Percentiles rank a stretch among this genome's conserved stretches.
phyloP scores from a whole-genome alignment of 92 coral and sea anemone genomes.

The Scolanthus callimorphus region DNA sequence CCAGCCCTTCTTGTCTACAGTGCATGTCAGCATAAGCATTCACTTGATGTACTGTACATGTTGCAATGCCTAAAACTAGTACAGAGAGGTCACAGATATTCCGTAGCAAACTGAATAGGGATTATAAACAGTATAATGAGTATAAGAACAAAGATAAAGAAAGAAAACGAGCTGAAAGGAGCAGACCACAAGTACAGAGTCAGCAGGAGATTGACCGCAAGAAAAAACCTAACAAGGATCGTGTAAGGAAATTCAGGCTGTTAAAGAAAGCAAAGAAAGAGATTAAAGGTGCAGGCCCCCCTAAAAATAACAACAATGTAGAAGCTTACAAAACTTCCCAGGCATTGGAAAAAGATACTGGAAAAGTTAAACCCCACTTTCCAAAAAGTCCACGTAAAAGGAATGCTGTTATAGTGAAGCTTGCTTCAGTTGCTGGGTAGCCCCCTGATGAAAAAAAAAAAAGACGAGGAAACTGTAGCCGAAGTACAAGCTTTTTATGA shows the following conservation, averaged over 20 bases:
- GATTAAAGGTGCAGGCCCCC: neutral
- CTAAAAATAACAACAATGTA: no score
- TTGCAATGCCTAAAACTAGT: no score
- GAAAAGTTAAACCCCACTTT: neutral
- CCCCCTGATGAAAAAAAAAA: neutral
- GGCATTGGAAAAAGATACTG: neutral
- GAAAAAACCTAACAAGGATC: neutral
- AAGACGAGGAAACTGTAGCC: neutral
- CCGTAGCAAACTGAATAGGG: no score
- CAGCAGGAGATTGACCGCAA: neutral
- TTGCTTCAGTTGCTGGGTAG: neutral
- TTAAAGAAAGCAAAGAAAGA: neutral
- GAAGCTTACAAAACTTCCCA: neutral
- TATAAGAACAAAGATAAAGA: neutral
- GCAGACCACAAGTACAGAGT: neutral
- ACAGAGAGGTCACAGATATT: no score
- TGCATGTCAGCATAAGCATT: no score
- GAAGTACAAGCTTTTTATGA: constrained; percentile 36
- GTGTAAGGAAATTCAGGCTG: neutral
- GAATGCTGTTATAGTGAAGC: neutral
- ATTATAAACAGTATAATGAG: neutral
- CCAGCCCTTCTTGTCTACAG: no score
- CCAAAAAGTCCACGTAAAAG: neutral
- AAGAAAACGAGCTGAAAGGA: neutral
- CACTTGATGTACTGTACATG: no score